A percentile compares a stretch with the other conserved stretches of the same genome.
These are phyloP conservation scores for Eurystomus gularis DNA, from an alignment of 2,113 vertebrate genomes.

Conservation along the genomic window DNA sequence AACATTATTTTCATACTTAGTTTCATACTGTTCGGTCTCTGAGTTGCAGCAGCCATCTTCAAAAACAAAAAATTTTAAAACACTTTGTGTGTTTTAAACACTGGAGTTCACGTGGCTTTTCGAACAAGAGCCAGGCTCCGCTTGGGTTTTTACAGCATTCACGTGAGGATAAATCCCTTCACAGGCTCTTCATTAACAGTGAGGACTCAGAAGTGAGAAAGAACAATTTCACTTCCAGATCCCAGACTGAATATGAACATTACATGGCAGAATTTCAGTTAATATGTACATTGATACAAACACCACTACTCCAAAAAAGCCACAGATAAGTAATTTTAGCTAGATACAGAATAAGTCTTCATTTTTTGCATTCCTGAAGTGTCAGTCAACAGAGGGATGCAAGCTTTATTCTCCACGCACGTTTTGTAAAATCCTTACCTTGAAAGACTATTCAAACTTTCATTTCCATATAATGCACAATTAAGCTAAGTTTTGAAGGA, in stretches of 20 bases:
- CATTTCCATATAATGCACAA: slow-evolving; percentile 1
- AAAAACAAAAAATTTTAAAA: neutral
- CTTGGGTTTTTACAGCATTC: neutral
- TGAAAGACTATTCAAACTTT: neutral
- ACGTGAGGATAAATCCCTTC: neutral
- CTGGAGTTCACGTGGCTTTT: neutral
- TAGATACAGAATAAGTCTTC: neutral
- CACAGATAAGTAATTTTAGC: neutral
- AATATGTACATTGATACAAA: neutral
- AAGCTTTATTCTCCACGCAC: neutral
- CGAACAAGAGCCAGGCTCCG: neutral
- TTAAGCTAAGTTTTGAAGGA: slow-evolving; percentile 8
- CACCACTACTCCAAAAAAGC: neutral
- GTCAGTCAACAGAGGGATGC: neutral
- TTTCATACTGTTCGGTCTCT: neutral
- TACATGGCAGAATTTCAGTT: neutral
- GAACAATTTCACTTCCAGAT: neutral
- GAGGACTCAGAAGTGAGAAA: neutral
- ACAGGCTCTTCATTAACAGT: neutral
- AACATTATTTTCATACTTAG: neutral
- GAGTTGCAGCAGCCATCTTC: neutral
- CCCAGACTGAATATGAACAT: neutral
- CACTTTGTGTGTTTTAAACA: neutral
- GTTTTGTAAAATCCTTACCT: neutral
- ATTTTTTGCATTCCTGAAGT: neutral